Percentiles rank a stretch among this genome's conserved stretches.
Evolutionary conservation across 2,797 vertebrate species (phyloP).

Genomic region (Brachyrhaphis roseni): DNA sequence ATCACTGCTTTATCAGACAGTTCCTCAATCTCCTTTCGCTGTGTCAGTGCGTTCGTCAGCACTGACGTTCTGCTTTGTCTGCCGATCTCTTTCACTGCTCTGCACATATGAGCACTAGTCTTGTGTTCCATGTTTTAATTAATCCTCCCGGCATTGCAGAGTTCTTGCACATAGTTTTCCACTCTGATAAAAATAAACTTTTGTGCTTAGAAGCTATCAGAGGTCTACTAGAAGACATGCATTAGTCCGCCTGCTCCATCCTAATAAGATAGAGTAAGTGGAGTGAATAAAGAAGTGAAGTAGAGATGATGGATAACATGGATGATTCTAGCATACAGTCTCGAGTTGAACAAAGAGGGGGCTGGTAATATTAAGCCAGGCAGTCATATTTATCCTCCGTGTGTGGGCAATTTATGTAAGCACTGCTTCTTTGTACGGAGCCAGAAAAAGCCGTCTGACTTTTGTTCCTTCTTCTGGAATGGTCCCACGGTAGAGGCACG

Average conservation of each 20-base stretch:
- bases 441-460: slow-evolving; percentile 28
- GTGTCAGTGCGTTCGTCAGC: slow-evolving; percentile 58
- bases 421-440: slow-evolving; percentile 29
- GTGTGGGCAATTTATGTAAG: slow-evolving; percentile 43
- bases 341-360: slow-evolving; percentile 19
- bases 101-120: slow-evolving; percentile 20
- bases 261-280: slow-evolving; percentile 23
- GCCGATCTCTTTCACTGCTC: slow-evolving; percentile 34
- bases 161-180: neutral
- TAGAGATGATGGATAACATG: slow-evolving; percentile 26
- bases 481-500: slow-evolving; percentile 28
- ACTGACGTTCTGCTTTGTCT: slow-evolving; percentile 65
- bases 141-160: slow-evolving; percentile 9
- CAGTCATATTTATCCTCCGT: slow-evolving; percentile 35
- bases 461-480: slow-evolving; percentile 18
- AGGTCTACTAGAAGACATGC: slow-evolving; percentile 9
- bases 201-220: neutral
- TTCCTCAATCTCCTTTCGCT: slow-evolving; percentile 52
- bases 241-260: slow-evolving; percentile 8
- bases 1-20: neutral
- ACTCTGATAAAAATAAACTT: slow-evolving; percentile 1
- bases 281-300: slow-evolving; percentile 3
- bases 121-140: slow-evolving; percentile 23
- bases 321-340: slow-evolving; percentile 11
- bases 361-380: slow-evolving; percentile 12